Base-by-base conservation (phyloP, 2,797 vertebrate genomes). In the Hephaestus fuliginosus region DNA sequence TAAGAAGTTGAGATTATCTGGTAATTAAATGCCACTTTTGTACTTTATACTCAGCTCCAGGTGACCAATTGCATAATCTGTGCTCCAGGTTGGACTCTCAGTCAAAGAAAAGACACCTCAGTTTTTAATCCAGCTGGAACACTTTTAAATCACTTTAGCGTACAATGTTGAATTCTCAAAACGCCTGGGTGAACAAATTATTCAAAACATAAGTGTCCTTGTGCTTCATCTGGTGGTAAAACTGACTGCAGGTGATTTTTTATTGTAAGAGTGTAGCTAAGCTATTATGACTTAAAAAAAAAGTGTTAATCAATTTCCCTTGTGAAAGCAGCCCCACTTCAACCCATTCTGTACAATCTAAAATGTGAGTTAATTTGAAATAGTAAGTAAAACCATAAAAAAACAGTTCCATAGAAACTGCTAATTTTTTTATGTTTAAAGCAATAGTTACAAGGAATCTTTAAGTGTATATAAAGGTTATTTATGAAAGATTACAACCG, bases 1-100 rank as follows among this genome's bases (percentile, higher is more conserved):
- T 39, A 17, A 48, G 70, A 52, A 46, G 70, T 58, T n/a, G 64
- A 84, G 58, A 75, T 88, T 78, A 83, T 79, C 56, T 67, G 56
- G n/a, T 89, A 71, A 87, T 86, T 85, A 75, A 89, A 83, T 44
- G 70, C 30, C 63, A 74, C 74, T 64, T 76, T 81, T 55, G 76
- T 60, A 44, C 28, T 78, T 25, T 6, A 55, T 18, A 56, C 58
- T 78, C 18, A 15, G 57, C 53, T 78, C 13, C 25, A 66, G 62
- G 39, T 72, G 46, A 84, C 80, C 52, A 75, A 55, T 30, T 61
- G n/a, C 30, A 68, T 76, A 68, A 83, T 83, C 75, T 81, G 60
- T 57, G 74, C 64, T 78, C 55, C 39, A 68, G 83, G 77, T 69
- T 76, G 60, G 17, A 60, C 64, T 76, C 46, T 51, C 20, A 71